phyloP scores from a whole-genome alignment of 2,888 invertebrate genomes.

The Trichacis sp. region DNA sequence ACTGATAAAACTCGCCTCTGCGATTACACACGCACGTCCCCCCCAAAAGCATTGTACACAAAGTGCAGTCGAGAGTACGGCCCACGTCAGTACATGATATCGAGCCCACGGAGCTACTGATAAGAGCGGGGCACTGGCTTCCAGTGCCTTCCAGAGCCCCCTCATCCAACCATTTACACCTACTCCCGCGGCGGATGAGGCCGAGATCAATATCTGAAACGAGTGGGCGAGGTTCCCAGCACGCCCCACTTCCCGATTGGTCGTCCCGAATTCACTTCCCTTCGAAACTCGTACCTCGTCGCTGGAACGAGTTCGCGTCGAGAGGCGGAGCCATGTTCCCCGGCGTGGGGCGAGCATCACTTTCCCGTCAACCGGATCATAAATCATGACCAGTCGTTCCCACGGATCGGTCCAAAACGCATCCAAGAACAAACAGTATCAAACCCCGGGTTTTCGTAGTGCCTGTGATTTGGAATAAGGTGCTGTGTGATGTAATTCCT shows the following conservation, averaged over 20 bases:
- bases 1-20: conserved; percentile 34
- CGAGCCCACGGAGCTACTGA: conserved; percentile 46
- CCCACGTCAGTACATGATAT: conserved; percentile 52
- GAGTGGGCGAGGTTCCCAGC: conserved; percentile 47
- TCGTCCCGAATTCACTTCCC: too few relatives aligned
- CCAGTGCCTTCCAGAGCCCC: conserved; percentile 16
- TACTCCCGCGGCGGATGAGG: conserved; percentile 31
- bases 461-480: conserved; percentile 18
- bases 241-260: too few relatives aligned
- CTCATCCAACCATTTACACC: conserved; percentile 38
- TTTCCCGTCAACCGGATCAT: conserved; percentile 54
- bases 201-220: conserved; percentile 66
- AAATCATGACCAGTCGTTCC: conserved; percentile 67
- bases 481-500: conserved; percentile 3
- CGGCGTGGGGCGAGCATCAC: conserved; percentile 41
- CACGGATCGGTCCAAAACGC: conserved; percentile 54
- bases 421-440: conserved; percentile 32
- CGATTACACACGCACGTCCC: conserved; percentile 42
- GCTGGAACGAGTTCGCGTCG: too few relatives aligned
- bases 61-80: too few relatives aligned
- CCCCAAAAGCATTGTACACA: too few relatives aligned
- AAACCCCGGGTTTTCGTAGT: conserved; percentile 13
- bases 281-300: too few relatives aligned
- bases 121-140: conserved; percentile 42
- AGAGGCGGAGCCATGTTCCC: not conserved